Conservation (phyloP, 2,888 invertebrate genomes). For the Laothoe populi region DNA sequence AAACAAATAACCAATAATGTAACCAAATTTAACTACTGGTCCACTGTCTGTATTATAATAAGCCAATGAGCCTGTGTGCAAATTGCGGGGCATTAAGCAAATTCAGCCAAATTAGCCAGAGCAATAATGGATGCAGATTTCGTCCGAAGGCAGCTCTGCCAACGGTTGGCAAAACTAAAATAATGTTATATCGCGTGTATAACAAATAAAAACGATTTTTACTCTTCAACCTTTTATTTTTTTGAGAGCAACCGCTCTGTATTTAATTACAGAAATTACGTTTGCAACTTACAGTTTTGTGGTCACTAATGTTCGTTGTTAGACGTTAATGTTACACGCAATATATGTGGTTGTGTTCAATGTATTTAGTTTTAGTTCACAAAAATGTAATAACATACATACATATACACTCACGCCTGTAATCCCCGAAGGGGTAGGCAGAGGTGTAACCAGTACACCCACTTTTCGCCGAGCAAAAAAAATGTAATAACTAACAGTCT, state of each 20-base stretch:
- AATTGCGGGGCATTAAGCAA: conserved; percentile 69
- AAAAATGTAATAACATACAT: background rate
- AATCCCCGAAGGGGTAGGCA: too few relatives aligned
- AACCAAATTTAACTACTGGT: background rate
- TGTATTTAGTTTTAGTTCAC: conserved; percentile 22
- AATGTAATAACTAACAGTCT: too few relatives aligned
- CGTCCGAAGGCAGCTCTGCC: conserved; percentile 44
- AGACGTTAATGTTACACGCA: conserved; percentile 29
- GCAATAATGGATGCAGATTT: conserved; percentile 58
- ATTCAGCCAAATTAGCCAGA: conserved; percentile 68
- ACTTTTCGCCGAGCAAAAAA: too few relatives aligned
- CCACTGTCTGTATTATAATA: conserved; percentile 37
- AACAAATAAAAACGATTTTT: conserved; percentile 26
- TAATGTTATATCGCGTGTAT: conserved; percentile 26
- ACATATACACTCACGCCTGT: too few relatives aligned
- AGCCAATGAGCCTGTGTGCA: conserved; percentile 49
- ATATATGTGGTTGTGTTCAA: background rate
- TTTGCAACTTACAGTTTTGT: conserved; percentile 15
- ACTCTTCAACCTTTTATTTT: conserved; percentile 12
- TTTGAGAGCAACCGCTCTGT: background rate
- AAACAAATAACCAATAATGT: background rate
- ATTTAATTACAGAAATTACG: conserved; percentile 15
- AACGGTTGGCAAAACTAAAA: conserved; percentile 37
- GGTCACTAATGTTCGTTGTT: conserved; percentile 26
- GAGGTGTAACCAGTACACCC: too few relatives aligned